phyloP scores from a whole-genome alignment of 2,888 invertebrate species.

The Drosophila rellima region DNA sequence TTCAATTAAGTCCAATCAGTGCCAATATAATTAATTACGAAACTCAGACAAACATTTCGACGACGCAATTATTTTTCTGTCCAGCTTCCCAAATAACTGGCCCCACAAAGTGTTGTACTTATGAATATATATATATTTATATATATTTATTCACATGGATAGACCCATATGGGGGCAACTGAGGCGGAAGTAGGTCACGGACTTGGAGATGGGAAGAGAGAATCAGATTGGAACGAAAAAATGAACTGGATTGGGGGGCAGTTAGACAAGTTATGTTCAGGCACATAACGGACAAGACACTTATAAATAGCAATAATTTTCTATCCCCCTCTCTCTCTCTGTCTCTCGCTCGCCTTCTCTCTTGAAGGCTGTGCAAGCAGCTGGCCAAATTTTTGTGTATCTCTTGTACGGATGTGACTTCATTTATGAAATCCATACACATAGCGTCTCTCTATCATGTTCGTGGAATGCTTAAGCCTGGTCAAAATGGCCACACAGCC shows the following conservation, averaged over 20 bases:
- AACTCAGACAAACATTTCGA: conserved; percentile 50
- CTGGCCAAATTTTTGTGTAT: conserved; percentile 48
- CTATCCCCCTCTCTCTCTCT: conserved; percentile 9
- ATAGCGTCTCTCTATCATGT: conserved; percentile 13
- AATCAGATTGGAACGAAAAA: conserved; percentile 30
- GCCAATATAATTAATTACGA: conserved; percentile 75
- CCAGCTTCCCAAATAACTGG: conserved; percentile 60
- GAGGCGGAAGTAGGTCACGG: conserved; percentile 63
- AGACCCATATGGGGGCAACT: conserved; percentile 38
- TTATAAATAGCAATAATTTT: conserved; percentile 62
- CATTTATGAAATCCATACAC: conserved; percentile 56
- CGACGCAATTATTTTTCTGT: conserved; percentile 66
- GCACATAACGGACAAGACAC: conserved; percentile 58
- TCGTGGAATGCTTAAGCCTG: conserved; percentile 18
- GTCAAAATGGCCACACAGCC: not conserved
- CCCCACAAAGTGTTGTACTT: conserved; percentile 26
- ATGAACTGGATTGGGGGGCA: conserved; percentile 6
- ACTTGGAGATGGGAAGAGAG: conserved; percentile 29
- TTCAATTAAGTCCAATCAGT: conserved; percentile 77
- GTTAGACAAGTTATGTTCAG: conserved; percentile 36
- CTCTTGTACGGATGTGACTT: conserved; percentile 54
- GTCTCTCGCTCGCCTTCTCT: conserved; percentile 1
- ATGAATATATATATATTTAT: conserved; percentile 11
- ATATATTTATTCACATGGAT: conserved; percentile 40
- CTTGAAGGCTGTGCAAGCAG: conserved; percentile 6